These are phyloP conservation scores for Cerastis leucographa DNA, from an alignment of 2,888 invertebrate genomes.

Conservation along the genomic window DNA sequence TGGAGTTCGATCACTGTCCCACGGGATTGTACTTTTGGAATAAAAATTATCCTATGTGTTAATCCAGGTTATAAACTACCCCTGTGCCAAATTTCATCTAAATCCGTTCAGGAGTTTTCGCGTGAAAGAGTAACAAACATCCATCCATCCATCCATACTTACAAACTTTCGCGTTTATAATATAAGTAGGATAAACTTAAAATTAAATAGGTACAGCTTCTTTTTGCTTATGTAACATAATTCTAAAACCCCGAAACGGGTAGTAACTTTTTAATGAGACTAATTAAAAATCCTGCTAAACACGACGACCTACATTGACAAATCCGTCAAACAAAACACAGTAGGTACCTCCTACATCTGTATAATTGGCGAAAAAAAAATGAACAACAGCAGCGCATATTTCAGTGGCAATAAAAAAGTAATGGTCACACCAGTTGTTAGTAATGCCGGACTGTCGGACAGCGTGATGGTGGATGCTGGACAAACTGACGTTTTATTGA, in stretches of 20 bases:
- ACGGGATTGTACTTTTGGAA: no score
- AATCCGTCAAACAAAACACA: slow-evolving; percentile 14
- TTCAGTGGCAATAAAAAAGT: slow-evolving; percentile 47
- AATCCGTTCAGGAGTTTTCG: no score
- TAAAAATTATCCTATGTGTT: no score
- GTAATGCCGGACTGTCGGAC: slow-evolving; percentile 42
- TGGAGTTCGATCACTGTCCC: no score
- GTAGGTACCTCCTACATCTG: not conserved
- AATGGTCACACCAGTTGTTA: slow-evolving; percentile 51
- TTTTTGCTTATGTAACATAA: not conserved
- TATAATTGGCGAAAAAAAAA: slow-evolving; percentile 25
- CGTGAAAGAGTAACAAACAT: no score
- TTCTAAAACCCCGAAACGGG: not conserved
- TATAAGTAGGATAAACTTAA: no score
- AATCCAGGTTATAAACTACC: no score
- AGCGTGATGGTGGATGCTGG: slow-evolving; percentile 1
- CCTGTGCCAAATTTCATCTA: no score
- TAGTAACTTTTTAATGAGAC: not conserved
- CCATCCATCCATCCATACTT: no score
- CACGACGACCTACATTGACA: not conserved
- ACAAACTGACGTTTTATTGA: slow-evolving; percentile 57
- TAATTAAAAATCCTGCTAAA: not conserved
- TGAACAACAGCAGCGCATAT: slow-evolving; percentile 24
- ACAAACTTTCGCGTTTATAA: no score
- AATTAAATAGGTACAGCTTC: not conserved